A percentile compares a stretch with the other conserved stretches of the same genome.
Conservation (phyloP, 2,797 vertebrate genomes). For the Microhierax caerulescens region DNA sequence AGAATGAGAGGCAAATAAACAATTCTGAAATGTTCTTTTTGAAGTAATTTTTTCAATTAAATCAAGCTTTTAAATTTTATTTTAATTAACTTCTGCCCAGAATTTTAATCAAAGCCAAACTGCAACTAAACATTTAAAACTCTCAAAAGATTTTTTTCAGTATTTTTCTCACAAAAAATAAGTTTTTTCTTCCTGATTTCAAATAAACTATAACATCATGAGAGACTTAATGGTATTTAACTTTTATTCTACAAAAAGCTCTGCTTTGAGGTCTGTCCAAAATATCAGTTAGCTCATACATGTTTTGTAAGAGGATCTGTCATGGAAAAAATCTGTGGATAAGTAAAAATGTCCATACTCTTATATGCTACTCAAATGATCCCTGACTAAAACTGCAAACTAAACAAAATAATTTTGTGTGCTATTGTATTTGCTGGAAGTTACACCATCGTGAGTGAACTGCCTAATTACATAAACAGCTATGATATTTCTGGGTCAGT, state of each 20-base stretch:
- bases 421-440: not conserved
- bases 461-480: constrained; percentile 20
- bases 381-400: not conserved
- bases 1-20: not conserved
- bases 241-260: not conserved
- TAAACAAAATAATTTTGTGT: not conserved
- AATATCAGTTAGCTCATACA: not conserved
- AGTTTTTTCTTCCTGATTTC: not conserved
- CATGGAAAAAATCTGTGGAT: not conserved
- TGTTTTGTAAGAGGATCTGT: not conserved
- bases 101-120: not conserved
- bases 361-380: not conserved
- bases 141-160: not conserved
- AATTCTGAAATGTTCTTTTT: not conserved
- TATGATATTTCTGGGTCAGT: constrained; percentile 2
- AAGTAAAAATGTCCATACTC: not conserved
- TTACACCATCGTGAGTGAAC: not conserved
- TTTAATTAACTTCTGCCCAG: not conserved
- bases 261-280: not conserved
- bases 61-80: not conserved
- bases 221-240: not conserved
- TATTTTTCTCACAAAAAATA: not conserved
- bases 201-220: not conserved
- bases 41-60: not conserved
- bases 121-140: not conserved